Evolutionary conservation across 2,888 invertebrate genomes (phyloP), one percentile per base, ranked within the genome.

Genomic region (Molanna angustata): DNA sequence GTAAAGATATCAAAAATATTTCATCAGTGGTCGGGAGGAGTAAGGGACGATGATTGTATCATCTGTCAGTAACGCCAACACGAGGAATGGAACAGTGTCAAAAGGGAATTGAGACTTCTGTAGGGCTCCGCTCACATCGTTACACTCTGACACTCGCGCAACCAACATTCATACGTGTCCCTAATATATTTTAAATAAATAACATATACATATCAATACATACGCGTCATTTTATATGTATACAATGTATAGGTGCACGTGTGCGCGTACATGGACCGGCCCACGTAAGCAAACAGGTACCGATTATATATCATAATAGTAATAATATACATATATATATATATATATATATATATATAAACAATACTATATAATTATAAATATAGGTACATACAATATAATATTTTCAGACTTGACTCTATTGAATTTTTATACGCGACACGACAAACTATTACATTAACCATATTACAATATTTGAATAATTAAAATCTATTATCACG

Each of bases 401-500:
- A 35, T 35, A 49, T 54, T 40, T 52, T 59, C 59, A 59, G 59
- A 59, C 59, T 59, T 59, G 53, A n/a, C n/a, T n/a, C 54, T 49
- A 52, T 54, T 54, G 53, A 59, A 52, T 55, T 59, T 51, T 49
- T 54, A 53, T 46, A 49, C 59, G 54, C 56, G 54, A 56, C 52
- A 51, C 59, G 56, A 57, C 56, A 52, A 54, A 50, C 54, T 56
- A 59, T 59, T 57, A 57, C 54, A 54, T 58, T 58, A 58, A 49
- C 39, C n/a, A n/a, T n/a, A 55, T 58, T 58, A 57, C 46, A 58
- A 58, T 58, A 58, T 58, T 58, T 56, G 52, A 58, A 56, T 58
- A 54, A 58, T 76, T 74, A 68, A 67, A 66, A 73, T 70, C 77
- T 76, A 77, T 72, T 77, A 77, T 77, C 77, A 77, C 77, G 72